Base-by-base conservation (phyloP, 1,140 invertebrate species). In the Teleopsis dalmanni region DNA sequence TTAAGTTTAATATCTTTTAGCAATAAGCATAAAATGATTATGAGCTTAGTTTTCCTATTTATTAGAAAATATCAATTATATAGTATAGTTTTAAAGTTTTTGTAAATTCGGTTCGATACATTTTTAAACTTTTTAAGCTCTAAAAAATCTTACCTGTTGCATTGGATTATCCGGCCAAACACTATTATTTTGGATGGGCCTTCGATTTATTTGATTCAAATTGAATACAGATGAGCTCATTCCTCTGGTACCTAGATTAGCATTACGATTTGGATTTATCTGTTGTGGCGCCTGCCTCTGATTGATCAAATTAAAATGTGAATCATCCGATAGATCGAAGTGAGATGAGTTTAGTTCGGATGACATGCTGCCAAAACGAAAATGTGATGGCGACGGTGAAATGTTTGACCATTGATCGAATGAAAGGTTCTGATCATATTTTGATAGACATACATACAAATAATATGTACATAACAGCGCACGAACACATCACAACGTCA, bases 191-290 rank as follows among this genome's bases (percentile, higher is more conserved):
- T 23, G 11, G 16, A 59, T 29, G 0, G 56, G 55, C 9, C 57
- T 70, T 31, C 56, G 55, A 9, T 48, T 54, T 6, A 54, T 26
- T 9, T 55, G 57, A 46, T 77, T 76, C 25, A 79, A 59, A 59
- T 80, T 75, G 48, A 77, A 76, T 18, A 77, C 77, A 3, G 77
- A 79, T 13, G 75, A 64, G 55, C 75, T 68, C 70, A 74, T 66
- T 41, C 62, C 62, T 3, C 61, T 56, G 3, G 36, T 35, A n/a
- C 36, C 43, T 34, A 44, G 16, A 19, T 47, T 37, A 10, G 27
- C 26, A 33, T 48, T 48, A n/a, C 41, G 40, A 9, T 31, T 31
- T 43, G 60, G 55, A 33, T 60, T 59, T 51, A 13, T 49, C 52
- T 6, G 53, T 53, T 36, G 60, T 29, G 44, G 26, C 38, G 48